Evolutionary conservation across 2,113 vertebrate species (phyloP), one percentile per base, ranked within the genome.

Genomic region (Ellobius talpinus): DNA sequence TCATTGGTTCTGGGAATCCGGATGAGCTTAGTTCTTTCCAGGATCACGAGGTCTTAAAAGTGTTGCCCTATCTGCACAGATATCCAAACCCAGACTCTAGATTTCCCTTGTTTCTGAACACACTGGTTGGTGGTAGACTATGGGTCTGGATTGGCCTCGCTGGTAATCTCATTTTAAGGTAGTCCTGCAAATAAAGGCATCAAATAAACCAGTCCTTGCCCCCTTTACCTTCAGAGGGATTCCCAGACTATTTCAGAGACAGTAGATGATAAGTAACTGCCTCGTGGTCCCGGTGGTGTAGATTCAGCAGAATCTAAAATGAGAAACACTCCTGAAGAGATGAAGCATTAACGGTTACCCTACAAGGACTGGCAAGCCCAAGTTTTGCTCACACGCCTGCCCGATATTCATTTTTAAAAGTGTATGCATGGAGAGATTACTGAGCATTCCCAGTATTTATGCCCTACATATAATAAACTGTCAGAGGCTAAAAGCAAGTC

Each of bases 291-390:
- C 19, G 2, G 2, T 61, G 68, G 21, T n/a, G 11, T 31, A 47
- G 84, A 26, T 31, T 61, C 73, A 16, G 1, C 13, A 33, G 85
- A 74, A 8, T 33, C 63, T 29, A 72, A 77, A 77, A 29, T 31
- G 47, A 61, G 36, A 11, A n/a, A 31, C 0, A 6, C 7, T 36
- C 11, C 70, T 7, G 47, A 36, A 12, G 23, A 1, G 2, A 7
- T 12, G 8, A 70, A 61, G 45, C 14, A 2, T n/a, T 55, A 45
- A 45, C 0, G 2, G 50, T 58, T 47, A n/a, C 45, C 84, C n/a
- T 31, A 26, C 11, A 31, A 5, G n/a, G 24, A 47, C 16, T 14
- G 42, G 39, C 33, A 42, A 45, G 39, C 29, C 87, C 61, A 29
- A 45, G 33, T 39, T 21, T 88, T 5, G 39, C 61, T 84, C 73